phyloP scores from a whole-genome alignment of 1,140 invertebrate genomes.

The Protaetia brevitarsis region DNA sequence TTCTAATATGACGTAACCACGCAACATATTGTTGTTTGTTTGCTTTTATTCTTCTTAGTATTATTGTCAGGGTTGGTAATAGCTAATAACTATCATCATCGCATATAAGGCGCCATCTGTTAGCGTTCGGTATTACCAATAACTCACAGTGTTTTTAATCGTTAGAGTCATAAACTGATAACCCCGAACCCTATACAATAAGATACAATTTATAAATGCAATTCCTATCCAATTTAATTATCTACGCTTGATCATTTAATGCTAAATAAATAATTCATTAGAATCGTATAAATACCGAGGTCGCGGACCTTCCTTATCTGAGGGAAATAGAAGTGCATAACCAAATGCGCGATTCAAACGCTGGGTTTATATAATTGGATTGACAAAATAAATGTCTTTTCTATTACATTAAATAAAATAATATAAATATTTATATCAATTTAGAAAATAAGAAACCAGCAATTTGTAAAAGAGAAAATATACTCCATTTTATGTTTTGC shows the following conservation, averaged over 20 bases:
- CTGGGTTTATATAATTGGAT: no score
- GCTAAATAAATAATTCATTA: slow-evolving; percentile 19
- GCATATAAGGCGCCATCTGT: background rate
- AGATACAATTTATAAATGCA: background rate
- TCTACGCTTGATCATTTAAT: background rate
- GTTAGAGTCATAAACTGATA: background rate
- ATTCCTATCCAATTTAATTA: background rate
- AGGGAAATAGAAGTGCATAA: background rate
- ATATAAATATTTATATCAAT: no score
- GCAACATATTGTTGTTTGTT: no score
- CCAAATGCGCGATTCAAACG: no score
- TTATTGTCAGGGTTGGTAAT: no score
- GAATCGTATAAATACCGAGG: background rate
- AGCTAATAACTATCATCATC: background rate
- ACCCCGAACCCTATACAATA: background rate
- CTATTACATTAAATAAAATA: no score
- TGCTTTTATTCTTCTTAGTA: background rate
- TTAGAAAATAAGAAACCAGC: no score
- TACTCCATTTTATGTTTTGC: no score
- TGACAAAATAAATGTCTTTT: no score
- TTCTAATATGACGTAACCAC: no score
- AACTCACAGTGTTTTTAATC: slow-evolving; percentile 1
- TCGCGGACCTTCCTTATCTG: slow-evolving; percentile 6
- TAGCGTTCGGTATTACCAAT: background rate
- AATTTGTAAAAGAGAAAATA: no score